A percentile compares a stretch with the other conserved stretches of the same genome.
phyloP scores from a whole-genome alignment of 2,888 invertebrate species.

The Acholoe squamosa region DNA sequence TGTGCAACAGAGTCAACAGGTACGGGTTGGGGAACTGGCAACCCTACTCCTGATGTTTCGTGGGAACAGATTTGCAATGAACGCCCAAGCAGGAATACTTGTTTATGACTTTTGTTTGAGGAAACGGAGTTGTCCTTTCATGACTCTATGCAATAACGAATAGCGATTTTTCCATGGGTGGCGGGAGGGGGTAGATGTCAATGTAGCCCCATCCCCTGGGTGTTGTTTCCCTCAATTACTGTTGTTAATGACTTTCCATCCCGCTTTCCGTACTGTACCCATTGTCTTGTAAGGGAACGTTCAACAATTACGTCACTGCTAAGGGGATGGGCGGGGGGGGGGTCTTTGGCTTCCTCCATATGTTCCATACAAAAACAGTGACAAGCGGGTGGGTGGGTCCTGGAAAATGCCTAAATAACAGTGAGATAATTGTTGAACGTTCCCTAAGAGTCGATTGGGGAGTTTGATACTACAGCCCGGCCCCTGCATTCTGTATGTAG shows the following conservation, averaged over 20 bases:
- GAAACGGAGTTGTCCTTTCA: neutral
- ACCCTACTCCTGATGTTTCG: slow-evolving; percentile 24
- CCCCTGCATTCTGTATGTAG: too few species aligned
- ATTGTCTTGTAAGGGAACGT: slow-evolving; percentile 33
- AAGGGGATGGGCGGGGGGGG: too few species aligned
- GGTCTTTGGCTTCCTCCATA: too few species aligned
- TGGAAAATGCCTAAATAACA: too few species aligned
- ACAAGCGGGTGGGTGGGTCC: neutral
- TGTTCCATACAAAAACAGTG: too few species aligned
- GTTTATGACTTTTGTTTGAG: neutral
- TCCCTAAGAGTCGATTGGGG: too few species aligned
- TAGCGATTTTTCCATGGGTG: neutral
- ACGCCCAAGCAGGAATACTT: neutral
- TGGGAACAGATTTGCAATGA: neutral
- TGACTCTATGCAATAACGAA: too few species aligned
- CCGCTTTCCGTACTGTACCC: neutral
- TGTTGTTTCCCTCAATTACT: neutral
- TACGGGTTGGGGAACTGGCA: neutral
- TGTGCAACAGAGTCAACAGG: slow-evolving; percentile 30
- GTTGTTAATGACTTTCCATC: neutral
- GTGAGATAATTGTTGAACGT: too few species aligned
- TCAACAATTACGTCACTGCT: too few species aligned
- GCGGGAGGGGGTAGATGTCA: neutral
- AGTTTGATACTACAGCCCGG: too few species aligned
- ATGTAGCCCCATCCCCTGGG: neutral